Evolutionary conservation across 2,113 vertebrate species (phyloP).

Genomic region (Petaurus breviceps): DNA sequence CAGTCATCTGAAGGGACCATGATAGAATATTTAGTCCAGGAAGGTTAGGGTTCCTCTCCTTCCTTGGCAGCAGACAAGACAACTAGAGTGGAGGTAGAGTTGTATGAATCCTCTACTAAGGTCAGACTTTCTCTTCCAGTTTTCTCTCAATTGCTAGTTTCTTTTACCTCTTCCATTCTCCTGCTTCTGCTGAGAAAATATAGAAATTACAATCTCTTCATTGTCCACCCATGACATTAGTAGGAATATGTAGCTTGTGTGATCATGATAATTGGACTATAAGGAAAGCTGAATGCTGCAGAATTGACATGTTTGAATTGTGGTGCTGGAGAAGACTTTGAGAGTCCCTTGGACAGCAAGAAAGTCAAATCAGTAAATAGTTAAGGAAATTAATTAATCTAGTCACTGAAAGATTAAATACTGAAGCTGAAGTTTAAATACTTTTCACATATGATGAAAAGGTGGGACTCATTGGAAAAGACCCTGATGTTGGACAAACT

Average conservation of each 20-base stretch:
- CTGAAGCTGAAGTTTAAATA: background rate
- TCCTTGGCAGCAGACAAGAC: background rate
- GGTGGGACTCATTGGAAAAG: background rate
- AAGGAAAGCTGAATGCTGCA: background rate
- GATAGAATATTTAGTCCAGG: background rate
- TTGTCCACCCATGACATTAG: background rate
- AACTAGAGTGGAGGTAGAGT: background rate
- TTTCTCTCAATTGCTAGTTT: background rate
- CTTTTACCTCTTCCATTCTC: background rate
- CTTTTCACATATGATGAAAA: background rate
- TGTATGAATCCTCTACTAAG: background rate
- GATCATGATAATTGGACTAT: background rate
- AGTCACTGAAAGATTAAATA: background rate
- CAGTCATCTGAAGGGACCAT: background rate
- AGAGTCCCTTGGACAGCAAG: background rate
- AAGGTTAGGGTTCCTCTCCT: background rate
- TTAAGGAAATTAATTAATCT: background rate
- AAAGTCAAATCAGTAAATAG: background rate
- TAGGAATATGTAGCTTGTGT: background rate
- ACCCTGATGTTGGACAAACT: background rate
- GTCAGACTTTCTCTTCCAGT: background rate
- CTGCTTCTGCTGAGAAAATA: background rate
- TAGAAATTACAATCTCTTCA: background rate
- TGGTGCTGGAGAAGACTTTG: background rate
- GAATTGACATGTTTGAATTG: background rate